Base-by-base conservation (phyloP, 2,888 invertebrate species). In the Melieria crassipennis region DNA sequence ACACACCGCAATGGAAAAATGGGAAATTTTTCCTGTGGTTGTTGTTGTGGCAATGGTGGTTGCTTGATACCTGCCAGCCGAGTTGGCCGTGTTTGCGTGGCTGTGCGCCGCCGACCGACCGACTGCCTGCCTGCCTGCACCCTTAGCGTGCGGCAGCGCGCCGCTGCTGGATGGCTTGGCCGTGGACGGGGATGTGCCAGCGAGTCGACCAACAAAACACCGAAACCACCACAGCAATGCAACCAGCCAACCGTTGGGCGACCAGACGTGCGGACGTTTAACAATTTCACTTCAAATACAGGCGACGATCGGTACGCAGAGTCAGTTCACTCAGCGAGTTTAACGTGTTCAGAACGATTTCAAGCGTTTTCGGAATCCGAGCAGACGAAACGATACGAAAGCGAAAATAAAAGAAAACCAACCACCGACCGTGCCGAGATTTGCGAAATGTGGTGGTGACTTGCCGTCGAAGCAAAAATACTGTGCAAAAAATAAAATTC, bases 261-360 rank as follows among this genome's bases (percentile, higher is more conserved):
- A 69, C 74, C 75, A 52, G 42, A 16, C 16, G 65, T 62, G 71
- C 16, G 66, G 43, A 43, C 48, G 52, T 65, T 74, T 73, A 73
- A 75, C 81, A 80, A 75, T 81, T 83, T 82, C 79, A 80, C 82
- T 84, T 84, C 82, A 87, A 85, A 87, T 86, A 86, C 84, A 83
- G 83, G 73, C 82, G 84, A 82, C 83, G 86, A 85, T 84, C 85
- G 82, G 78, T 80, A 79, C 83, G 80, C 83, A 83, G 82, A 85
- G 82, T 84, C 86, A 87, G 87, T 87, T 87, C 83, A 84, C 83
- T 83, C 81, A 85, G 83, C 84, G 87, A 86, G 86, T 84, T 86
- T 84, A 84, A 80, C 82, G 85, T 82, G 85, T 81, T 81, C 80
- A 81, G 83, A 83, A 86, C 43, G 47, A 46, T 63, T 63, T 47